These are phyloP conservation scores for Panagrolaimus sp. DNA, from an alignment of 1,140 invertebrate species.

Conservation along the genomic window DNA sequence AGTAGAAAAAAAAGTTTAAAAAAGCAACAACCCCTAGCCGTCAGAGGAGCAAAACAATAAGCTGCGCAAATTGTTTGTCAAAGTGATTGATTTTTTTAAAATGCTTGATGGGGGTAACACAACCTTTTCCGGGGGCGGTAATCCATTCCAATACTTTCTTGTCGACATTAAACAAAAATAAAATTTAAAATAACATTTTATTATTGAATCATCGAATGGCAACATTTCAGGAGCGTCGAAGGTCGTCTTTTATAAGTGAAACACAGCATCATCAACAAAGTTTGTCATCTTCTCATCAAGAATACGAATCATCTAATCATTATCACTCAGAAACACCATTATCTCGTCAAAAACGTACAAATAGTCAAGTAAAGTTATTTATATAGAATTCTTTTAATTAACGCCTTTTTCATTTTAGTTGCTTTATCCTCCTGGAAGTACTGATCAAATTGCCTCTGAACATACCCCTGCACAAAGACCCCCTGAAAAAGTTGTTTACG, in stretches of 20 bases:
- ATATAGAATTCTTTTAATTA: background rate
- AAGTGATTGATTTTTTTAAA: conserved; percentile 12
- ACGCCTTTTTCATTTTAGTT: background rate
- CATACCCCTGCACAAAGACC: conserved; percentile 24
- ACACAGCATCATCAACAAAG: background rate
- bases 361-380: background rate
- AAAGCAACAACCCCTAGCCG: too few relatives aligned
- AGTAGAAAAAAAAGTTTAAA: too few relatives aligned
- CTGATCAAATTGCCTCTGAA: conserved; percentile 25
- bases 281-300: background rate
- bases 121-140: too few relatives aligned
- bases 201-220: conserved; percentile 2
- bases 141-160: too few relatives aligned
- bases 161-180: too few relatives aligned
- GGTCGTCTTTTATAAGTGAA: conserved; percentile 11
- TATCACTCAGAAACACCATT: conserved; percentile 1
- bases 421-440: conserved; percentile 18
- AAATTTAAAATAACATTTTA: too few relatives aligned
- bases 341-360: background rate
- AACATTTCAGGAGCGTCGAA: conserved; percentile 9
- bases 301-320: conserved; percentile 7
- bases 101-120: background rate
- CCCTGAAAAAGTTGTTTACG: conserved; percentile 22
- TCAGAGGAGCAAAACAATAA: too few relatives aligned
- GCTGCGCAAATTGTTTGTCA: conserved; percentile 1